Base-by-base conservation (phyloP, 1,140 invertebrate genomes). In the Glomeris maerens region DNA sequence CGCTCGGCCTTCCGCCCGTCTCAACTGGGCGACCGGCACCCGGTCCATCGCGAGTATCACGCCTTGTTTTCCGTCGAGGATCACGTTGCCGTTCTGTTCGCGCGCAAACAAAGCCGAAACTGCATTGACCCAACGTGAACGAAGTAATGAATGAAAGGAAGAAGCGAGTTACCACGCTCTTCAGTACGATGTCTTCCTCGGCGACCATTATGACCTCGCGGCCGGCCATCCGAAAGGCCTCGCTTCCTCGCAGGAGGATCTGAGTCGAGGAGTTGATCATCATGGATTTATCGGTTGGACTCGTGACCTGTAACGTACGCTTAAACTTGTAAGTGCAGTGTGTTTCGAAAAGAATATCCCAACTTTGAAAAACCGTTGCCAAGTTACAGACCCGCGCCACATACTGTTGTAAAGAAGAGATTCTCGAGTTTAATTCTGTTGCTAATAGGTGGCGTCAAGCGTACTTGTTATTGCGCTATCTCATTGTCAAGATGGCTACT, bases 1-100 rank as follows among this genome's bases (percentile, higher is more conserved):
- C 25, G 47, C 47, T 31, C 40, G 31, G 27, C 39, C 52, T 46
- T 29, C 45, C 27, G 52, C 55, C 36, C 46, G 49, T 14, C 53
- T 42, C 50, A 53, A 53, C 10, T 10, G 17, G 14, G 28, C 22
- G 13, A 51, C 10, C 7, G 20, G 29, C 3, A 50, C 1, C 38
- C 28, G 36, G 20, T 52, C 21, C n/a, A 51, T 14, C n/a, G 14
- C 29, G 14, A 51, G 14, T 7, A 39, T 20, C 21, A 51, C 26
- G 20, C 38, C 44, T 20, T 52, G 3, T 22, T 13, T 3, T 21
- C 41, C 40, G 31, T 28, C 29, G 1, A 54, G 23, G 17, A 5
- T 2, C 17, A 50, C 29, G 25, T 3, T 50, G 23, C 40, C 39
- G 38, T 50, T 50, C 49, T 50, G 29, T 7, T 10, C n/a, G n/a